phyloP scores from a whole-genome alignment of 2,113 vertebrate species.

The Rissa tridactyla region DNA sequence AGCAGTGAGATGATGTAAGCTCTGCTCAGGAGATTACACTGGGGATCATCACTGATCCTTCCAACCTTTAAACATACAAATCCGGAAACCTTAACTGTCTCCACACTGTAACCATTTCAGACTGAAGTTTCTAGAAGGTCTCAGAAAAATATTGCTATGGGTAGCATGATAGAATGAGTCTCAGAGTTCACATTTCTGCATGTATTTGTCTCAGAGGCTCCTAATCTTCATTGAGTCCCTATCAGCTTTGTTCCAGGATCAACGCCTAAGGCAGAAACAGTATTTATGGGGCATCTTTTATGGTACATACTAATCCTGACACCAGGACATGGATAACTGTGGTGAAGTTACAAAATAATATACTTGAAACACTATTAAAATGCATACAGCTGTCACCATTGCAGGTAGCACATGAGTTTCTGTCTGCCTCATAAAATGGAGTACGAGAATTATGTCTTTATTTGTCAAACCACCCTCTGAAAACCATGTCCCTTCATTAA shows the following conservation, averaged over 20 bases:
- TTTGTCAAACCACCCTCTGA: background rate
- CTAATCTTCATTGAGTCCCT: background rate
- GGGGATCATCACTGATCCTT: background rate
- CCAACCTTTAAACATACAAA: background rate
- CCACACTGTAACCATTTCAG: background rate
- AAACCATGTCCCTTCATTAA: background rate
- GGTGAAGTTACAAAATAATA: background rate
- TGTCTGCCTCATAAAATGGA: background rate
- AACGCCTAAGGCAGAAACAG: background rate
- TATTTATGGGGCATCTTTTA: background rate
- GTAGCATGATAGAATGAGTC: background rate
- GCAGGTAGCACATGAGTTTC: background rate
- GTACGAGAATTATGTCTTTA: background rate
- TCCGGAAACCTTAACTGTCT: background rate
- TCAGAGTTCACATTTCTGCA: background rate
- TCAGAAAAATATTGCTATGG: background rate
- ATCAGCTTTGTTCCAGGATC: background rate
- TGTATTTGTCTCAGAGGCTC: background rate
- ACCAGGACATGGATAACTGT: background rate
- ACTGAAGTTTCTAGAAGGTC: background rate
- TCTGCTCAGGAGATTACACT: background rate
- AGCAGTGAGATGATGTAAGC: background rate
- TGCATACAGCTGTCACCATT: background rate
- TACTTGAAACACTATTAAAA: background rate
- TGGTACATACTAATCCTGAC: background rate